A percentile compares a stretch with the other conserved stretches of the same genome.
Evolutionary conservation across 2,113 vertebrate genomes (phyloP).

Genomic region (Chamaetylas fuelleborni): DNA sequence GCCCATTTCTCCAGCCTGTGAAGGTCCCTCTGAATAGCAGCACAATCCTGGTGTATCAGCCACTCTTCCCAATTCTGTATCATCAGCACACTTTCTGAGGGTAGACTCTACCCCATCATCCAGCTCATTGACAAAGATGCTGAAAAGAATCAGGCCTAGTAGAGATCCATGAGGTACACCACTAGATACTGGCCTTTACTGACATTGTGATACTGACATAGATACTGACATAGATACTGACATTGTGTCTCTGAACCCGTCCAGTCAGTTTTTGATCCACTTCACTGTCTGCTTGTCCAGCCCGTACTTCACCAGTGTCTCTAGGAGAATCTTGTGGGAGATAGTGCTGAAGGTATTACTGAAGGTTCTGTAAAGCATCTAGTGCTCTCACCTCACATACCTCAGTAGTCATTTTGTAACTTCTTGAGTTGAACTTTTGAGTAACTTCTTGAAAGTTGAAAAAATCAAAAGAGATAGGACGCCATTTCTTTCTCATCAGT

Average conservation of each 20-base stretch:
- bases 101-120: neutral
- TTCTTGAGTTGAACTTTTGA: neutral
- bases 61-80: neutral
- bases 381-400: neutral
- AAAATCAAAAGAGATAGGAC: neutral
- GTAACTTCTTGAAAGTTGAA: neutral
- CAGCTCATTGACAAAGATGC: neutral
- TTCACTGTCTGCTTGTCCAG: neutral
- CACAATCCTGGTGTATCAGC: neutral
- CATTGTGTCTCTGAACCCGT: neutral
- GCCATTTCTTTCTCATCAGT: neutral
- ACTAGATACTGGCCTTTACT: neutral
- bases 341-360: neutral
- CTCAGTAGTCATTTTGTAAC: neutral
- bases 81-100: neutral
- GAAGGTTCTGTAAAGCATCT: neutral
- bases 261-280: neutral
- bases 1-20: neutral
- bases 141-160: neutral
- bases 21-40: neutral
- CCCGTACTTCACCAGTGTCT: neutral
- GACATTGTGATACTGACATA: no score
- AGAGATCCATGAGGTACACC: neutral
- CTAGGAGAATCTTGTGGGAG: neutral
- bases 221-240: no score